A percentile compares a stretch with the other conserved stretches of the same genome.
Conservation (phyloP, 2,797 vertebrate genomes). For the Pipistrellus kuhlii region DNA sequence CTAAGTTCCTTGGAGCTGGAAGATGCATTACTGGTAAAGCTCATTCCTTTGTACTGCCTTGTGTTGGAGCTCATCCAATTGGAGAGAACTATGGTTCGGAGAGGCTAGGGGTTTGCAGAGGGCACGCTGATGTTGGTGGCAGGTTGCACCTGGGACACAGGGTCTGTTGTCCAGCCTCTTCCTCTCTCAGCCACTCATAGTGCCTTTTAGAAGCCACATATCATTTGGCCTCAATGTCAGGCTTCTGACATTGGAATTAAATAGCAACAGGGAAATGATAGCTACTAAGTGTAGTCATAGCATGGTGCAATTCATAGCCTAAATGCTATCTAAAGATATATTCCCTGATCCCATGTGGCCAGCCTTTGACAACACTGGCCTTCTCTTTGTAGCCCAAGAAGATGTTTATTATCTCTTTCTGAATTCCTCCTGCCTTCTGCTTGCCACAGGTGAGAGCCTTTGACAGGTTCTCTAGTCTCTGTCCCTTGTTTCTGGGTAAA, state of each 20-base stretch:
- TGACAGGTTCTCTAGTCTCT: neutral
- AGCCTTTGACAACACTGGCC: neutral
- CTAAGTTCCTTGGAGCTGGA: neutral
- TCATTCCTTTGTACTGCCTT: neutral
- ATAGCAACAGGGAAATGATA: neutral
- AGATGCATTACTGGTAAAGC: neutral
- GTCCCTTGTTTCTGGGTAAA: neutral
- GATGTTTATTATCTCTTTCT: neutral
- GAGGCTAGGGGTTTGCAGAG: too few species aligned
- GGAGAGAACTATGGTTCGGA: neutral
- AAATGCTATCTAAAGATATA: neutral
- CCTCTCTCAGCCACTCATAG: neutral
- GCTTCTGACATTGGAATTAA: neutral
- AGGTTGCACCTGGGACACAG: neutral
- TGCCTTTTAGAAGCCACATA: neutral
- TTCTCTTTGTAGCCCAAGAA: neutral
- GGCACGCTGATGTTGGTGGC: neutral
- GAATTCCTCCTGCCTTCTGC: neutral
- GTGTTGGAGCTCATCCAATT: neutral
- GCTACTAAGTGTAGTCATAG: neutral
- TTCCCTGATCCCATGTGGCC: neutral
- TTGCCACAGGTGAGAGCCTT: neutral
- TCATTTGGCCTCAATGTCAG: neutral
- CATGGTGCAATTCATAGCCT: neutral
- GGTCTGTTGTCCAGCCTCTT: neutral